A percentile compares a stretch with the other conserved stretches of the same genome.
phyloP scores from a whole-genome alignment of 2,888 invertebrate species.

The Ditula angustiorana region DNA sequence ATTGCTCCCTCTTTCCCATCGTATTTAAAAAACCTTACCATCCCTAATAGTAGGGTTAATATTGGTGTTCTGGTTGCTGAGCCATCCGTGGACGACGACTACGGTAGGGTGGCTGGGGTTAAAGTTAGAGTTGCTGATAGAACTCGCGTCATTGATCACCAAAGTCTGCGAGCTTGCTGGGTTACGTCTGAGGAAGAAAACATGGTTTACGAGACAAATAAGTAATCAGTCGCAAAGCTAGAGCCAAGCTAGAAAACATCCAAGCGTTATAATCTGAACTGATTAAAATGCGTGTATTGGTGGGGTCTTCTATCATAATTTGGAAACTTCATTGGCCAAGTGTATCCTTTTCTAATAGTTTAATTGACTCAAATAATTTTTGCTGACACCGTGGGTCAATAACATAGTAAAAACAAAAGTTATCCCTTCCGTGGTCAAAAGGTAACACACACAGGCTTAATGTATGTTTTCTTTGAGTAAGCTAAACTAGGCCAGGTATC shows the following conservation, averaged over 20 bases:
- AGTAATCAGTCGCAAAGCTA: not conserved
- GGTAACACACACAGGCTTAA: too few species aligned
- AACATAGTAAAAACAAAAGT: too few species aligned
- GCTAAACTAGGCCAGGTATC: too few species aligned
- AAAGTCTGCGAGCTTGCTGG: slow-evolving; percentile 50
- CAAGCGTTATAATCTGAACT: not conserved
- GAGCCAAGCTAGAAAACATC: not conserved
- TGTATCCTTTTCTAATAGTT: too few species aligned
- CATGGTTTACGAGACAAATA: not conserved
- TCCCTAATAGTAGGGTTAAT: slow-evolving; percentile 59
- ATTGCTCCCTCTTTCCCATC: too few species aligned
- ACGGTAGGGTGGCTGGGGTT: slow-evolving; percentile 54
- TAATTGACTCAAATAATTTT: too few species aligned
- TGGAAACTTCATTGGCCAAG: too few species aligned
- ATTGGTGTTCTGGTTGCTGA: slow-evolving; percentile 54
- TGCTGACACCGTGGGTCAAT: too few species aligned
- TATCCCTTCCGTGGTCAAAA: too few species aligned
- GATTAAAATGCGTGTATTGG: too few species aligned
- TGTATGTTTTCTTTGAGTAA: not conserved
- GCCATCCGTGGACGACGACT: slow-evolving; percentile 67
- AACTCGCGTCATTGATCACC: slow-evolving; percentile 52
- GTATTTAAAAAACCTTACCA: slow-evolving; percentile 57
- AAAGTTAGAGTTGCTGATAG: slow-evolving; percentile 61
- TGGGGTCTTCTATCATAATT: too few species aligned
- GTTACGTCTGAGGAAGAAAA: slow-evolving; percentile 54